These are phyloP conservation scores for Hoplodrina ambigua DNA, from an alignment of 2,888 invertebrate genomes.

Conservation along the genomic window DNA sequence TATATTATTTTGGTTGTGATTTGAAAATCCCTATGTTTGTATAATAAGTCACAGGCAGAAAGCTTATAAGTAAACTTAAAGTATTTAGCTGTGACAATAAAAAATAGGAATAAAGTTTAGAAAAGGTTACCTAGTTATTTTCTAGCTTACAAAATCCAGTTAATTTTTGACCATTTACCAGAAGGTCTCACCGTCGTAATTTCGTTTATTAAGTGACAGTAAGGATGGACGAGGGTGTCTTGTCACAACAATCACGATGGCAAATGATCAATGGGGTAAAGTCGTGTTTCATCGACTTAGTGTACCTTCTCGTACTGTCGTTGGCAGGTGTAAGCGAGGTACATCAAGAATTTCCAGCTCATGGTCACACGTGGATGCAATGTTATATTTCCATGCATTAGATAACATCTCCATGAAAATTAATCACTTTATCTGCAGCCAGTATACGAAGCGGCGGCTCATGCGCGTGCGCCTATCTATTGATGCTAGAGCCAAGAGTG, in stretches of 20 bases:
- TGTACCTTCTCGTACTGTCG: neutral
- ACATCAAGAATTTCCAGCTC: neutral
- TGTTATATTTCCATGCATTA: slow-evolving; percentile 3
- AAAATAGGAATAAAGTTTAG: no score
- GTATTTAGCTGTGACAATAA: no score
- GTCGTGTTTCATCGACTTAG: no score
- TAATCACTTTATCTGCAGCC: slow-evolving; percentile 35
- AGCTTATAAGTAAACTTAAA: neutral
- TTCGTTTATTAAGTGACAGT: no score
- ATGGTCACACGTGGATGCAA: neutral
- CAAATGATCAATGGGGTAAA: no score
- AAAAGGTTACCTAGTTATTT: no score
- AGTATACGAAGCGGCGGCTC: slow-evolving; percentile 27
- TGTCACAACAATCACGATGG: no score
- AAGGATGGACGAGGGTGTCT: no score
- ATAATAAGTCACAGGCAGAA: no score
- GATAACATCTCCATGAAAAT: slow-evolving; percentile 21
- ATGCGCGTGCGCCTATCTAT: slow-evolving; percentile 24
- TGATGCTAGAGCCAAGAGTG: slow-evolving; percentile 45
- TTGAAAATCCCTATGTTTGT: neutral
- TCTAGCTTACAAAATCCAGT: no score
- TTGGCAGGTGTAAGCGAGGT: neutral
- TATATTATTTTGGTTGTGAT: neutral
- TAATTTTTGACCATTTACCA: no score
- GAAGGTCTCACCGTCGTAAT: no score